Percentiles rank a stretch among this genome's conserved stretches.
phyloP scores from a whole-genome alignment of 2,797 vertebrate species.

The Gobionotothen gibberifrons region DNA sequence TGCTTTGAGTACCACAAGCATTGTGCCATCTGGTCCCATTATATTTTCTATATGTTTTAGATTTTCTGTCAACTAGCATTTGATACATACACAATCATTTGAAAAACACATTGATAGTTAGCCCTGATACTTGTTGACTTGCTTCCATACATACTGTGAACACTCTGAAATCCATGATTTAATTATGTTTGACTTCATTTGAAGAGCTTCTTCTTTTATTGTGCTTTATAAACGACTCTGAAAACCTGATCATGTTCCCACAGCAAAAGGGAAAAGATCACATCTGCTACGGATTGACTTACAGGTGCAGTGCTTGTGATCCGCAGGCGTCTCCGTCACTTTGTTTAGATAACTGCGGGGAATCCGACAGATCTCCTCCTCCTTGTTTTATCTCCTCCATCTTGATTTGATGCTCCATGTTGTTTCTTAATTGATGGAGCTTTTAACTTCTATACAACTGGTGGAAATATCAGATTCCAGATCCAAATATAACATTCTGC shows the following conservation, averaged over 20 bases:
- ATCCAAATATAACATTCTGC: background rate
- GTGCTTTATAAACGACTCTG: background rate
- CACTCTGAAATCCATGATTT: background rate
- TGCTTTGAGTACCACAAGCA: too few relatives aligned
- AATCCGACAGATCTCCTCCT: slow-evolving; percentile 42
- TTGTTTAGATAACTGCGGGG: slow-evolving; percentile 67
- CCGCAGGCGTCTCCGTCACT: slow-evolving; percentile 55
- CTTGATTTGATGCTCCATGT: slow-evolving; percentile 12
- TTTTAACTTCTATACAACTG: too few relatives aligned
- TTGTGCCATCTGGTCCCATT: too few relatives aligned
- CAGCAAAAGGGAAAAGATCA: slow-evolving; percentile 52
- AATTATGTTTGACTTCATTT: background rate
- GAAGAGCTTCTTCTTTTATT: background rate
- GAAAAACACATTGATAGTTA: too few relatives aligned
- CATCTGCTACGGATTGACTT: slow-evolving; percentile 77
- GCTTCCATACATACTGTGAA: background rate
- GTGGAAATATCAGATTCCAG: too few relatives aligned
- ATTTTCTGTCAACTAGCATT: background rate
- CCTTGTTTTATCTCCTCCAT: slow-evolving; percentile 40
- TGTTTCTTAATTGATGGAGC: background rate
- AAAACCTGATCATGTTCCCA: slow-evolving; percentile 41
- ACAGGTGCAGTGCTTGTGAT: slow-evolving; percentile 71
- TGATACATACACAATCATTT: background rate
- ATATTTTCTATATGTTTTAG: too few relatives aligned
- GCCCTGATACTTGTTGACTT: background rate